Evolutionary conservation across 1,140 invertebrate species (phyloP), one percentile per base, ranked within the genome.

Genomic region (Drosophila pruinosa): DNA sequence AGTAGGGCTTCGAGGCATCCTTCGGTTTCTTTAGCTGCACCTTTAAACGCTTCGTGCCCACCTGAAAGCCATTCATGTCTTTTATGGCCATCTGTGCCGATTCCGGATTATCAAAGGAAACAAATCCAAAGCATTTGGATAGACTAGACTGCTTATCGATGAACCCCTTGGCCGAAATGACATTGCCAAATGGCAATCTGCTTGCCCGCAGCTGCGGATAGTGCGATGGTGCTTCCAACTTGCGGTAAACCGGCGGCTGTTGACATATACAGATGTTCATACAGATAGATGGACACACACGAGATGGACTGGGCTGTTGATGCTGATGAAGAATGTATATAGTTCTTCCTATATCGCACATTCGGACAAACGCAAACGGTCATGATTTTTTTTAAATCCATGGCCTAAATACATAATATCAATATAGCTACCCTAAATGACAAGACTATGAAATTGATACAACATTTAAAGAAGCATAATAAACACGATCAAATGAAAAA

Each of bases 91-190:
- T 95, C 92, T 98, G 97, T 67, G 98, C 98, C 90, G 97, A 98
- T 72, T 95, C 92, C 50, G 96, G 94, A 92, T 98, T 99, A 92
- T 99, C 98, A 91, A 98, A 99, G 61, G 98, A 99, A 47, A 99
- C 98, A 93, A 99, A 99, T 86, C 98, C 98, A 93, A 99, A 99
- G 93, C 98, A 99, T 93, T 99, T 99, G 91, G 97, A 99, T 76
- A 98, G 94, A 92, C 99, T 99, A 59, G 98, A 99, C 92, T 98
- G 96, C 93, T 99, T 99, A 93, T 99, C 98, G 93, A 99, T 98
- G 93, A 99, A 99, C 92, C 99, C 98, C 94, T 99, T 99, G 82
- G 98, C 98, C 64, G 98, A 99, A 89, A 99, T 95, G 85, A 99
- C 97, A 92, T 95, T 97, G 78, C 98, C 98, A 93, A 99, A 99